Evolutionary conservation across 2,888 invertebrate genomes (phyloP).

Genomic region (Drosophila fulvimacula): DNA sequence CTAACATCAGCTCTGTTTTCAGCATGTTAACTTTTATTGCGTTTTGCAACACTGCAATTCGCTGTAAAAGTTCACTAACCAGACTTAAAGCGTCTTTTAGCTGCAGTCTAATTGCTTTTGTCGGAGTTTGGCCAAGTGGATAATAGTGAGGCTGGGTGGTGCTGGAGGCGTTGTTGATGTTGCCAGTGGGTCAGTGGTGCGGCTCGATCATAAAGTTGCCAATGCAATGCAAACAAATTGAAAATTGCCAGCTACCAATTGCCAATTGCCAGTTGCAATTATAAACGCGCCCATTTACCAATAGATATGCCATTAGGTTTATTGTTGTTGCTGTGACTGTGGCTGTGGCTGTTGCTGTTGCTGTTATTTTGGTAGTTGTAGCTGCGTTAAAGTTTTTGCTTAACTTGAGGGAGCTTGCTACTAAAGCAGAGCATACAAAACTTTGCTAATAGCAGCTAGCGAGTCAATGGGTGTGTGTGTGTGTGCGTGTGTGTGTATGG

Average conservation of each 20-base stretch:
- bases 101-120: slow-evolving; percentile 48
- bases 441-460: slow-evolving; percentile 73
- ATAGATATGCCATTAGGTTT: slow-evolving; percentile 34
- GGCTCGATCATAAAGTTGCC: slow-evolving; percentile 45
- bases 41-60: not conserved
- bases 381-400: slow-evolving; percentile 54
- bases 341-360: slow-evolving; percentile 8
- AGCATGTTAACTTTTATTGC: not conserved
- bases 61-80: slow-evolving; percentile 5
- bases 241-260: slow-evolving; percentile 56
- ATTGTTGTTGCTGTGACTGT: slow-evolving; percentile 13
- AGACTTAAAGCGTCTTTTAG: slow-evolving; percentile 33
- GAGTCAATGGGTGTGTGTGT: slow-evolving; percentile 31
- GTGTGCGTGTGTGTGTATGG: slow-evolving; percentile 13
- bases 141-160: not conserved
- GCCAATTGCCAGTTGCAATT: slow-evolving; percentile 66
- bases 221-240: slow-evolving; percentile 64
- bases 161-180: not conserved
- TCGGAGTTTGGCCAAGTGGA: slow-evolving; percentile 9
- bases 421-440: slow-evolving; percentile 62
- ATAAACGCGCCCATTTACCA: slow-evolving; percentile 62
- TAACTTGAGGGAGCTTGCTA: slow-evolving; percentile 54
- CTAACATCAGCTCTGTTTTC: not conserved
- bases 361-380: slow-evolving; percentile 21
- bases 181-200: slow-evolving; percentile 39